A percentile compares a stretch with the other conserved stretches of the same genome.
Conservation (phyloP, 2,113 vertebrate species). For the Sebastes fasciatus region DNA sequence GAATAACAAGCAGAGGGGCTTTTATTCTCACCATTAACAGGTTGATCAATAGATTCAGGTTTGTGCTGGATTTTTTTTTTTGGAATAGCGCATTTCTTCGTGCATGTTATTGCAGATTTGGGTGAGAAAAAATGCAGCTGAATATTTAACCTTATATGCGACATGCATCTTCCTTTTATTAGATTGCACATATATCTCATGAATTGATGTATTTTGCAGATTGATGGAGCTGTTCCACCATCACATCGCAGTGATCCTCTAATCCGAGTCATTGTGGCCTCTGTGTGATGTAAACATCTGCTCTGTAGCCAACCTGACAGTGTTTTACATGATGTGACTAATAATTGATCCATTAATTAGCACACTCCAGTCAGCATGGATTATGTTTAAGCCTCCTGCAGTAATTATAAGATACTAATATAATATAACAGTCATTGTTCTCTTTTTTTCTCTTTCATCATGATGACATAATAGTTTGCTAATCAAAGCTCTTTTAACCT, state of each 20-base stretch:
- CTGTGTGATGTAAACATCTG: slow-evolving; percentile 68
- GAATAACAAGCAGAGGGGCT: slow-evolving; percentile 27
- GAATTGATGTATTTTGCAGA: background rate
- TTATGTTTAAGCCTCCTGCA: slow-evolving; percentile 1
- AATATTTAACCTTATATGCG: slow-evolving; percentile 40
- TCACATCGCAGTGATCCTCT: slow-evolving; percentile 18
- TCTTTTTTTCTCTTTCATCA: slow-evolving; percentile 13
- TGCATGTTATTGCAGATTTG: slow-evolving; percentile 66
- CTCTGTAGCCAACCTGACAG: slow-evolving; percentile 7
- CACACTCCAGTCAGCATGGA: background rate
- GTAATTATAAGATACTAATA: slow-evolving; percentile 8
- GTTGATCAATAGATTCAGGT: background rate
- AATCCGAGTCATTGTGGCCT: slow-evolving; percentile 55
- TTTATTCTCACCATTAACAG: slow-evolving; percentile 5
- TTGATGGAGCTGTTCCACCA: slow-evolving; percentile 14
- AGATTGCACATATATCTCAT: too few species aligned
- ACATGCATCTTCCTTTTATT: background rate
- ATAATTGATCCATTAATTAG: slow-evolving; percentile 23
- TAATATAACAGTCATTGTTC: background rate
- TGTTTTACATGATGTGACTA: slow-evolving; percentile 25
- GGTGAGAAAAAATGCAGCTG: slow-evolving; percentile 55
- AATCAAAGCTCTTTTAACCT: slow-evolving; percentile 45
- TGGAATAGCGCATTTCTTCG: slow-evolving; percentile 76
- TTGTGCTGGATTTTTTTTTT: slow-evolving; percentile 23
- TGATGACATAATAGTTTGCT: slow-evolving; percentile 15